Evolutionary conservation across 1,140 invertebrate genomes (phyloP), one percentile per base, ranked within the genome.

Genomic region (Vanessa tameamea): DNA sequence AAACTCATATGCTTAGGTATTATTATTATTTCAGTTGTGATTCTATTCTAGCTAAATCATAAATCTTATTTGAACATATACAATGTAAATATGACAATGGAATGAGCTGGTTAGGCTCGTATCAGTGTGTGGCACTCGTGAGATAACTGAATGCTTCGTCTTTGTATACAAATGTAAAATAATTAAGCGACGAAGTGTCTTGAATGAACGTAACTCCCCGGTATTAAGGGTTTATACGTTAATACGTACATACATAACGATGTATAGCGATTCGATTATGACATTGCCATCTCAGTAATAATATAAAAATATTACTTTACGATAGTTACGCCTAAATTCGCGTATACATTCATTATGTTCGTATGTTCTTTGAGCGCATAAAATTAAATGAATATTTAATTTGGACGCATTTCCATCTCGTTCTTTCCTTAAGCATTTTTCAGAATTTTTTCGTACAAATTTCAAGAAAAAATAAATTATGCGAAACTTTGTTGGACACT

Each of bases 51-150:
- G 53, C 26, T 64, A 47, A 69, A 75, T 75, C 50, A 65, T 70
- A 75, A 88, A 89, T 87, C 79, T 81, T 80, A 79, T 89, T 86
- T 88, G 86, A 88, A 82, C 86, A 89, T 83, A 91, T 87, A 89
- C 87, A 92, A 92, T 90, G 88, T 90, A 89, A 90, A 90, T 85
- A 87, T 83, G 82, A 92, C 88, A 92, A 92, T 90, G 80, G 88
- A 65, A 87, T 72, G 81, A 79, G 85, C 75, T 82, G 81, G 79
- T 77, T 82, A 71, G 79, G 82, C 81, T 88, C 83, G 79, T 90
- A 90, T 91, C 88, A 81, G 85, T 80, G 78, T 79, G 85, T 92
- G 90, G 79, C 87, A 90, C 87, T 85, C 84, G 82, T 75, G 83
- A 87, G 90, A 92, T 92, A 92, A 92, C 86, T 77, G 77, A 82